These are phyloP conservation scores for Rhingia rostrata DNA, from an alignment of 2,888 invertebrate genomes.

Conservation along the genomic window DNA sequence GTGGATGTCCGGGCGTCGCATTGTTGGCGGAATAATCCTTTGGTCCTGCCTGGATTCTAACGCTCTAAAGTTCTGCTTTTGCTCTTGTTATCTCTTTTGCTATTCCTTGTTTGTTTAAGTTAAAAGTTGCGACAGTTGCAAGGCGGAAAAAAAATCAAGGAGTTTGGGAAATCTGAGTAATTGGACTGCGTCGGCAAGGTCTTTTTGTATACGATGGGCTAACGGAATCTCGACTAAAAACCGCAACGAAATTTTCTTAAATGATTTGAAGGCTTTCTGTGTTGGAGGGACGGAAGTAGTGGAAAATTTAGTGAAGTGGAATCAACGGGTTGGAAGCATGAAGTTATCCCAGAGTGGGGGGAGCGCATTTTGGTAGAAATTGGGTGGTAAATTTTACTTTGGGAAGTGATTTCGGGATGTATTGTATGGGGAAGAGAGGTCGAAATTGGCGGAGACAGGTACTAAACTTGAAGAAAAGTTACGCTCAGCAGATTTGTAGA, in stretches of 20 bases:
- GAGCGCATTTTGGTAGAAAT: neutral
- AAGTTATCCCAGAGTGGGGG: too few relatives aligned
- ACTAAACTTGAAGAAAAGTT: too few relatives aligned
- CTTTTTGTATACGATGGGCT: neutral
- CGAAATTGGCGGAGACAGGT: too few relatives aligned
- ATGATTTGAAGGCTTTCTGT: slow-evolving; percentile 43
- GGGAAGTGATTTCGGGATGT: too few relatives aligned
- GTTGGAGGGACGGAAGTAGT: neutral
- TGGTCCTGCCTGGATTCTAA: slow-evolving; percentile 60
- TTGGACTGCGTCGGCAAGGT: slow-evolving; percentile 47
- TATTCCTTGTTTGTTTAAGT: slow-evolving; percentile 51
- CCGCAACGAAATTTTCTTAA: slow-evolving; percentile 56
- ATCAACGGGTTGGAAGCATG: neutral
- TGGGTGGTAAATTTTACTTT: neutral
- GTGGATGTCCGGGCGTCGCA: slow-evolving; percentile 51
- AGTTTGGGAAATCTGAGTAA: slow-evolving; percentile 53
- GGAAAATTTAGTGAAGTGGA: slow-evolving; percentile 32
- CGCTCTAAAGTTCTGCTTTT: neutral
- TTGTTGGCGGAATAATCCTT: slow-evolving; percentile 63
- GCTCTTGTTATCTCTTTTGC: slow-evolving; percentile 23
- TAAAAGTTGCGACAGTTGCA: slow-evolving; percentile 60
- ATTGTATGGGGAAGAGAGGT: too few relatives aligned
- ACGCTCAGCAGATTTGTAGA: too few relatives aligned
- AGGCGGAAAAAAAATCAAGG: slow-evolving; percentile 9
- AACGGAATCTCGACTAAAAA: slow-evolving; percentile 18